Base-by-base conservation (phyloP, 2,797 vertebrate genomes). In the Lophius americanus region DNA sequence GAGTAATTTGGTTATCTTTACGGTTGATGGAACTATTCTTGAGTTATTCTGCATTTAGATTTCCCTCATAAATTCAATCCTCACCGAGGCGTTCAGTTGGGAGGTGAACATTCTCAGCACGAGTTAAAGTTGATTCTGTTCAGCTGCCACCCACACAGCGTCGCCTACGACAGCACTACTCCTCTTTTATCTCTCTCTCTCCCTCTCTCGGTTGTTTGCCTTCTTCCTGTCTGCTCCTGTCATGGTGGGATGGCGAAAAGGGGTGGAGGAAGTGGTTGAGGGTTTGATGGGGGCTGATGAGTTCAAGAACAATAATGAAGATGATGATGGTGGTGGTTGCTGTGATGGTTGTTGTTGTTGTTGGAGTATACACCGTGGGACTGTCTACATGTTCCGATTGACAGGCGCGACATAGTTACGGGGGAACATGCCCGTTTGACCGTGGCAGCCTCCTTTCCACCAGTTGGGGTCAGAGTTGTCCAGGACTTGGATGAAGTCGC, bases 371-470 rank as follows among this genome's bases (percentile, higher is more conserved):
- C 93, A 94, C 91, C 90, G 94, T 95, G 91, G 90, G 94, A 91
- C 93, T 95, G 91, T 96, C 93, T 96, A 98, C 95, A 96, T 96
- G 92, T 96, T 98, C 94, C 96, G 95, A 88, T 95, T 98, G 89
- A 98, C 96, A 0, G 97, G 97, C 67, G 96, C 97, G 92, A 99
- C 98, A 10, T 99, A 99, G 91, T 99, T 99, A 92, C 97, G 97
- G 47, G 98, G 98, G 90, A 99, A 99, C 97, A 99, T 99, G 93
- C 98, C 98, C 67, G 96, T 98, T 78, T 96, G 96, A 88, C 96
- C 93, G 2, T 98, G 97, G 92, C 97, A 99, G 43, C 95, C 96
- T 75, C 98, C 98, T 87, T 99, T 99, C 98, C 98, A 96, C 95
- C 95, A 96, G 89, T 96, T 96, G 91, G 96, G 96, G 89, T 98